Base-by-base conservation (phyloP, 2,797 vertebrate genomes). In the Onychomys torridus region DNA sequence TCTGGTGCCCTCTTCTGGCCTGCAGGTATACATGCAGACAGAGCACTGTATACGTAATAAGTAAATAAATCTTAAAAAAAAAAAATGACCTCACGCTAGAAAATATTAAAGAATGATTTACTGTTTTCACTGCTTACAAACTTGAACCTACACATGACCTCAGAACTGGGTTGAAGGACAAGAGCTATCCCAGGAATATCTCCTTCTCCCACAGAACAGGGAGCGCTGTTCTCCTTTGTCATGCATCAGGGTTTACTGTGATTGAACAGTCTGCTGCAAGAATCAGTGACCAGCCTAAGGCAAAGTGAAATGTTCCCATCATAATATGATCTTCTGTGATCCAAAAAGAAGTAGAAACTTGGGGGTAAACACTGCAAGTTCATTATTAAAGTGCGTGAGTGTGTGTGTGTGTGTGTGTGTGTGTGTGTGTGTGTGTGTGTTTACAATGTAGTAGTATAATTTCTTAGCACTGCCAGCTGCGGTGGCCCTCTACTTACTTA, bases 251-350 rank as follows among this genome's bases (percentile, higher is more conserved):
- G n/a, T 85, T 85, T 71, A 78, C 82, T 85, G 52, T 52, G 73
- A 43, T 73, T 85, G 63, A 84, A 88, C 73, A 87, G 65, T 59
- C 25, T 57, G 23, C 32, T 23, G 71, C 91, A 85, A 75, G 40
- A 78, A 76, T 65, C 93, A 93, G 0, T 40, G 29, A 90, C 37
- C n/a, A 92, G 69, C 88, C 89, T 55, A 21, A 65, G 92, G 85
- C 85, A 78, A 87, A 79, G 32, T 40, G 93, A 83, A 94, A 84
- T 90, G 29, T 94, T 90, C 73, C 73, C 40, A 40, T 76, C 34
- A 21, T 61, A 67, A 94, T 95, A 40, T 61, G 63, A 94, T 63
- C 67, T 94, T 87, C 87, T 88, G 77, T 89, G 55, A 69, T 85
- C 86, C 32, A 86, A 59, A 43, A 89, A 46, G 43, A 81, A 90